phyloP scores from a whole-genome alignment of 2,797 vertebrate species.

The Babyrousa celebensis region DNA sequence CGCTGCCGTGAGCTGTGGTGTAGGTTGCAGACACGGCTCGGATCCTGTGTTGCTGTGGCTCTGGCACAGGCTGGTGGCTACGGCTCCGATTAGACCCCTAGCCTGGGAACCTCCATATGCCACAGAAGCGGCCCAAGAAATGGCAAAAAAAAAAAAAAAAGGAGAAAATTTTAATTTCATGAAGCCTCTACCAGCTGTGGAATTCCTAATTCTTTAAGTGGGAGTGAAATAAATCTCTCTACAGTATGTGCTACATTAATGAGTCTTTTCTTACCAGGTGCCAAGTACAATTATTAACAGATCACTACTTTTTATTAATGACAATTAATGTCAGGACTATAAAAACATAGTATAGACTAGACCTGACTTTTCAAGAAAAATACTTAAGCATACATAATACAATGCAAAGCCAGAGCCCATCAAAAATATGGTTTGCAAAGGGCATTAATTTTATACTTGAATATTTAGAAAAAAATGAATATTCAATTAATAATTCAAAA shows the following conservation, averaged over 20 bases:
- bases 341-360: not conserved
- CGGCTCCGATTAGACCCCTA: too few relatives aligned
- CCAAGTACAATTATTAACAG: not conserved
- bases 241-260: not conserved
- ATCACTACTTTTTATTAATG: conserved; percentile 36
- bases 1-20: too few relatives aligned
- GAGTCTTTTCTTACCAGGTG: not conserved
- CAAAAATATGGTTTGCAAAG: not conserved
- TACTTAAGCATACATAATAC: conserved; percentile 14
- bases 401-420: conserved; percentile 18
- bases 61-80: too few relatives aligned
- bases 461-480: conserved; percentile 11
- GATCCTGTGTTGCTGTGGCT: too few relatives aligned
- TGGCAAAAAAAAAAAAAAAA: not conserved
- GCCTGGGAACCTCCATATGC: too few relatives aligned
- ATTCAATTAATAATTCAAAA: conserved; percentile 21
- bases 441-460: not conserved
- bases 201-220: conserved; percentile 57
- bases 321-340: conserved; percentile 53
- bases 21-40: too few relatives aligned
- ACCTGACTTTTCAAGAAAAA: conserved; percentile 46
- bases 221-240: conserved; percentile 26
- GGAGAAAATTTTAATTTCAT: not conserved
- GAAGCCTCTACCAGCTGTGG: not conserved
- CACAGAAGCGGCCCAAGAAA: too few relatives aligned